These are phyloP conservation scores for Esox masquinongy DNA, from an alignment of 2,797 vertebrate genomes.

Conservation along the genomic window DNA sequence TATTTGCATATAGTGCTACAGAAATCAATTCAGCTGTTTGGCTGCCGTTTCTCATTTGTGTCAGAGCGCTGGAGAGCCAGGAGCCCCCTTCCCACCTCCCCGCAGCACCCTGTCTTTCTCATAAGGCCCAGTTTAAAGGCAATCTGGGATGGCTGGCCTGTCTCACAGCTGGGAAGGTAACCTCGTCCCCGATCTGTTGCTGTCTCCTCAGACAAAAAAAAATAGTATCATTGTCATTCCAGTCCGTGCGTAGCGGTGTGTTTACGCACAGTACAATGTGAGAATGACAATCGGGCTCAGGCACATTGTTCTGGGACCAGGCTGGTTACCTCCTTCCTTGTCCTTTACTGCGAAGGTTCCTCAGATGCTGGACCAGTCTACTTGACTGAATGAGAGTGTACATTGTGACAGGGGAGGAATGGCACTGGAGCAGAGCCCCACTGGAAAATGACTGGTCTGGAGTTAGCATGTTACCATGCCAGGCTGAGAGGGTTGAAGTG, in stretches of 20 bases:
- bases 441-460: neutral
- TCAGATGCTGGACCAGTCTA: neutral
- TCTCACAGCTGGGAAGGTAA: neutral
- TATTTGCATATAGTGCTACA: conserved; percentile 38
- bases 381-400: neutral
- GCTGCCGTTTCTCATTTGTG: conserved; percentile 30
- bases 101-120: conserved; percentile 11
- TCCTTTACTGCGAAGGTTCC: neutral
- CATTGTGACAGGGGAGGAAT: neutral
- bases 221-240: neutral
- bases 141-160: conserved; percentile 29
- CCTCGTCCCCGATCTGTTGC: neutral
- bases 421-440: neutral
- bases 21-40: conserved; percentile 46
- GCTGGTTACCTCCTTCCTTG: neutral
- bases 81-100: conserved; percentile 41
- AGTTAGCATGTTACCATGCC: too few relatives aligned
- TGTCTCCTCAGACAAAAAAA: neutral
- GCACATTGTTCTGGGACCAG: neutral
- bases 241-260: neutral
- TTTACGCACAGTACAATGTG: neutral
- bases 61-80: conserved; percentile 34
- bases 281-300: too few relatives aligned
- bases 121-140: conserved; percentile 52
- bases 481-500: too few relatives aligned